Evolutionary conservation across 2,113 vertebrate genomes (phyloP).

Genomic region (Urocitellus parryii): DNA sequence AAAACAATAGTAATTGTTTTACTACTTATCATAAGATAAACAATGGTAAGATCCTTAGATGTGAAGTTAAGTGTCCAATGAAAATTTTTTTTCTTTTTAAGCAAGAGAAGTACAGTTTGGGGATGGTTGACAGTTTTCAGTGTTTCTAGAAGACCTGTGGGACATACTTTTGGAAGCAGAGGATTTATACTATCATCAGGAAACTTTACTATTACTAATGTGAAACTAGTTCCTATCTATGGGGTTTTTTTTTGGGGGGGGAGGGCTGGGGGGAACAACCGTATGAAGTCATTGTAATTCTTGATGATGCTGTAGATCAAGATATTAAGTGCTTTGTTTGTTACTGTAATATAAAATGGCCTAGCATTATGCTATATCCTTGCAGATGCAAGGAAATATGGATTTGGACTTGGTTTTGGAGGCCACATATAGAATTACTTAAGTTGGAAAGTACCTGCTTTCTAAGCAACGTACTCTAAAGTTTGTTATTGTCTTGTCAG

Average conservation of each 20-base stretch:
- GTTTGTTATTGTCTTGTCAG: constrained; percentile 27
- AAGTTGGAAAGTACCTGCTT: neutral
- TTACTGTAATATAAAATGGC: neutral
- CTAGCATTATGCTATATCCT: neutral
- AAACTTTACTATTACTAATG: neutral
- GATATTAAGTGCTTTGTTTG: constrained; percentile 9
- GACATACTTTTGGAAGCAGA: neutral
- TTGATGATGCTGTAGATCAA: neutral
- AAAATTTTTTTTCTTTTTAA: constrained; percentile 50
- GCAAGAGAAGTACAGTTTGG: neutral
- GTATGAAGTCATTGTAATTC: neutral
- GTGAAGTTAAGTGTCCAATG: neutral
- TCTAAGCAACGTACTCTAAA: constrained; percentile 22
- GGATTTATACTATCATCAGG: neutral
- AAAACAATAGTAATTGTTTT: neutral
- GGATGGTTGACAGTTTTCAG: neutral
- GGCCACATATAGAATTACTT: neutral
- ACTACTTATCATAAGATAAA: neutral
- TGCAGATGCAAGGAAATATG: neutral
- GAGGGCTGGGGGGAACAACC: neutral
- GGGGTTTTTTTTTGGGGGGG: neutral
- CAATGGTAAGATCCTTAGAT: neutral
- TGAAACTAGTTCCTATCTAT: neutral
- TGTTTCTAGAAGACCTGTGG: constrained; percentile 19
- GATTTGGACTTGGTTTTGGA: constrained; percentile 31